These are phyloP conservation scores for Metacarcinus magister DNA, from an alignment of 2,888 invertebrate genomes.

Conservation along the genomic window DNA sequence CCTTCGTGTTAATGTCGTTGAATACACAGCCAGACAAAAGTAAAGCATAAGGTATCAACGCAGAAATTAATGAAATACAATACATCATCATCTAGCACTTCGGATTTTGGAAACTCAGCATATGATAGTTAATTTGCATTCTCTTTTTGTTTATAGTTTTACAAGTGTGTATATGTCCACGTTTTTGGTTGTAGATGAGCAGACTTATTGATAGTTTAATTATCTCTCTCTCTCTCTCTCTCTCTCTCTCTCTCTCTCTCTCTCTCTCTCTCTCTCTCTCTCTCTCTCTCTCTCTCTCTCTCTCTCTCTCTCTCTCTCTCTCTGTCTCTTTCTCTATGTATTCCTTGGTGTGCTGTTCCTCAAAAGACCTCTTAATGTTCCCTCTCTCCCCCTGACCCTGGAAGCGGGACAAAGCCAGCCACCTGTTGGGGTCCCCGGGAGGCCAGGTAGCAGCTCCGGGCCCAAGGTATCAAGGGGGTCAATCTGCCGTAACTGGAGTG, in stretches of 20 bases:
- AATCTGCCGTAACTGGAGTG: slow-evolving; percentile 72
- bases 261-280: slow-evolving; percentile 26
- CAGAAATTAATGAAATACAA: background rate
- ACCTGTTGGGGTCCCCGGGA: slow-evolving; percentile 56
- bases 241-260: slow-evolving; percentile 19
- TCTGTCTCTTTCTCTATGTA: background rate
- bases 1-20: background rate
- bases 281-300: background rate
- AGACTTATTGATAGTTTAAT: background rate
- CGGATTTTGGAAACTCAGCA: background rate
- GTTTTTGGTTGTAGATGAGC: background rate
- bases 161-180: background rate
- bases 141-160: too few species aligned
- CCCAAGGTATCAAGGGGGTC: slow-evolving; percentile 59
- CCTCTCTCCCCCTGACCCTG: background rate
- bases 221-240: background rate
- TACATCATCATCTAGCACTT: background rate
- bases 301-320: slow-evolving; percentile 12
- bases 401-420: slow-evolving; percentile 58
- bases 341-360: slow-evolving; percentile 21
- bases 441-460: slow-evolving; percentile 36
- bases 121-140: background rate
- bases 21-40: background rate
- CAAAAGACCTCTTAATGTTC: slow-evolving; percentile 6
- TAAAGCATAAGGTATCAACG: background rate